Evolutionary conservation across 2,888 invertebrate genomes (phyloP), one percentile per base, ranked within the genome.

Genomic region (Metalampra italica): DNA sequence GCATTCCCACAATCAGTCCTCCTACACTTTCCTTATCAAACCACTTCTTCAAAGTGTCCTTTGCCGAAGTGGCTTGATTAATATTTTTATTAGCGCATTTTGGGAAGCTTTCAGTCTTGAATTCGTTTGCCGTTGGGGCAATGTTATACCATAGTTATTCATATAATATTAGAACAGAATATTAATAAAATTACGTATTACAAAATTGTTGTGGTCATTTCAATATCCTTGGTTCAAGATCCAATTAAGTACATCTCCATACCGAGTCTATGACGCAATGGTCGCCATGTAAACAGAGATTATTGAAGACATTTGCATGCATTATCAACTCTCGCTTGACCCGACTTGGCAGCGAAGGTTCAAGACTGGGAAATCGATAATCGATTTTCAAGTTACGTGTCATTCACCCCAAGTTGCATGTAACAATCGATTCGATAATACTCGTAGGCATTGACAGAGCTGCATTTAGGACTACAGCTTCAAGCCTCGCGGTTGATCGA

Each of bases 371-470:
- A 39, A 38, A 45, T 34, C 11, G 11, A 12, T n/a, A 15, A 57
- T 61, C 46, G 59, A 60, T 64, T 62, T 61, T 61, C 54, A 54
- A 51, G 46, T 51, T 46, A 45, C 45, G 56, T 58, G 71, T 61
- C 64, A 54, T 69, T 70, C 62, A 71, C 67, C 73, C n/a, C 59
- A 51, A 46, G 40, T 7, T 34, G 38, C 45, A 12, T 29, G 41
- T 56, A 54, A 55, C 53, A 55, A 59, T 50, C 47, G 56, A 56
- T 52, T 57, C 54, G 54, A 52, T 59, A 54, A 46, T 50, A 46
- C 49, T 45, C 14, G 5, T 22, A 22, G 22, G 22, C n/a, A 14
- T 14, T 9, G 39, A 39, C 39, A 39, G 39, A 14, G 39, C 14
- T 8, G 39, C 9, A 14, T 1, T 9, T 9, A 39, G 39, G 9